These are phyloP conservation scores for Cheilinus undulatus DNA, from an alignment of 2,113 vertebrate genomes.

Conservation along the genomic window DNA sequence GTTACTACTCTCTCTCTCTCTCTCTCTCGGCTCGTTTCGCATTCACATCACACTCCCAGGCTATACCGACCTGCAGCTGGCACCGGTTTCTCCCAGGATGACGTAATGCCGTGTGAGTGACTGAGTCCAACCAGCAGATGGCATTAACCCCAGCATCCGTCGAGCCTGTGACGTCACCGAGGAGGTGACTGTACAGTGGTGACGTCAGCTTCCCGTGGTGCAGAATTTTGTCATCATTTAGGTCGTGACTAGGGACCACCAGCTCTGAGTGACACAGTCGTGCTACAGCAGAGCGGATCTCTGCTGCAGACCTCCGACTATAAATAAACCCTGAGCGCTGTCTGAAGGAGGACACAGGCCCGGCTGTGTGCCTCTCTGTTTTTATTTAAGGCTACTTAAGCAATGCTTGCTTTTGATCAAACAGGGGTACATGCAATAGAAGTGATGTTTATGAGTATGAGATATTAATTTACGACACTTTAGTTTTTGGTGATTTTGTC, in stretches of 20 bases:
- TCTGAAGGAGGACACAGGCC: neutral
- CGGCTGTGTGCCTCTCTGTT: neutral
- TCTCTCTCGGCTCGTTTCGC: constrained; percentile 14
- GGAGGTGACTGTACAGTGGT: constrained; percentile 57
- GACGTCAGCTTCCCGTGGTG: constrained; percentile 77
- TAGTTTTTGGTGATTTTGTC: neutral
- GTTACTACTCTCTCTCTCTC: neutral
- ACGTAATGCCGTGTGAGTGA: constrained; percentile 61
- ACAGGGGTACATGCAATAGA: neutral
- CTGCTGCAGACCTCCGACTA: constrained; percentile 32
- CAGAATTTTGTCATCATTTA: constrained; percentile 76
- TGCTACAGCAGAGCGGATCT: constrained; percentile 26
- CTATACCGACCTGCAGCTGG: constrained; percentile 36
- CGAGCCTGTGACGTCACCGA: constrained; percentile 64
- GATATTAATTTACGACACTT: neutral
- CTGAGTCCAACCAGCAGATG: constrained; percentile 68
- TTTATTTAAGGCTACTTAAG: neutral
- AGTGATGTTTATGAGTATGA: neutral
- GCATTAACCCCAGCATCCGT: constrained; percentile 47
- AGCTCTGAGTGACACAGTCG: constrained; percentile 42
- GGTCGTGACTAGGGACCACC: constrained; percentile 73
- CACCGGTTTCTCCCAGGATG: constrained; percentile 56
- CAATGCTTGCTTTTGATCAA: neutral
- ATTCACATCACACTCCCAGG: constrained; percentile 47
- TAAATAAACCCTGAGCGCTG: constrained; percentile 16